Evolutionary conservation across 2,113 vertebrate species (phyloP).

Genomic region (Epinephelus cyanopodus): DNA sequence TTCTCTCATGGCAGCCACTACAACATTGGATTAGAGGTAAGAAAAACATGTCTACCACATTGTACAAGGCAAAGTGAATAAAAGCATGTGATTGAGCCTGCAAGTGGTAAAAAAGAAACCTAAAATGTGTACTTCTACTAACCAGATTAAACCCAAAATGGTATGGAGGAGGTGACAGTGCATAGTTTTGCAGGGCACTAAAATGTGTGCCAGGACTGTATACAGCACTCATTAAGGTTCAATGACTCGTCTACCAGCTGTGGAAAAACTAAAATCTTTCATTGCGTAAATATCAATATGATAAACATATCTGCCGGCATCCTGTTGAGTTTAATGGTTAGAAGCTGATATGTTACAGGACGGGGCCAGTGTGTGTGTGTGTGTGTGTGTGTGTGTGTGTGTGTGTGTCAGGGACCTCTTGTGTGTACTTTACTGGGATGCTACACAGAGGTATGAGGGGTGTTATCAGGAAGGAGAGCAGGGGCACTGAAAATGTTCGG

Average conservation of each 20-base stretch:
- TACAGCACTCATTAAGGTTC: constrained; percentile 76
- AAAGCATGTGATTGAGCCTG: constrained; percentile 48
- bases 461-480: constrained; percentile 14
- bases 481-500: constrained; percentile 44
- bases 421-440: constrained; percentile 59
- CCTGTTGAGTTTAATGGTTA: constrained; percentile 63
- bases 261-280: constrained; percentile 75
- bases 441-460: constrained; percentile 54
- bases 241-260: constrained; percentile 74
- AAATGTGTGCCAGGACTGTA: constrained; percentile 74
- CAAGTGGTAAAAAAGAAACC: constrained; percentile 43
- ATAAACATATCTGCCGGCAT: constrained; percentile 84
- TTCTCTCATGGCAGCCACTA: constrained; percentile 57
- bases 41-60: constrained; percentile 47
- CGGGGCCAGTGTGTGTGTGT: constrained; percentile 39
- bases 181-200: constrained; percentile 83
- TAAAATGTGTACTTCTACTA: constrained; percentile 47
- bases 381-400: constrained; percentile 25
- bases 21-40: constrained; percentile 50
- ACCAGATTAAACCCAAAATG: constrained; percentile 64
- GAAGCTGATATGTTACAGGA: constrained; percentile 81
- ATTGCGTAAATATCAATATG: constrained; percentile 86
- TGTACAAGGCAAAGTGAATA: constrained; percentile 50
- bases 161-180: constrained; percentile 72
- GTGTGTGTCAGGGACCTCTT: constrained; percentile 39